Evolutionary conservation across 2,113 vertebrate genomes (phyloP), one percentile per base, ranked within the genome.

Genomic region (Xenopus laevis): DNA sequence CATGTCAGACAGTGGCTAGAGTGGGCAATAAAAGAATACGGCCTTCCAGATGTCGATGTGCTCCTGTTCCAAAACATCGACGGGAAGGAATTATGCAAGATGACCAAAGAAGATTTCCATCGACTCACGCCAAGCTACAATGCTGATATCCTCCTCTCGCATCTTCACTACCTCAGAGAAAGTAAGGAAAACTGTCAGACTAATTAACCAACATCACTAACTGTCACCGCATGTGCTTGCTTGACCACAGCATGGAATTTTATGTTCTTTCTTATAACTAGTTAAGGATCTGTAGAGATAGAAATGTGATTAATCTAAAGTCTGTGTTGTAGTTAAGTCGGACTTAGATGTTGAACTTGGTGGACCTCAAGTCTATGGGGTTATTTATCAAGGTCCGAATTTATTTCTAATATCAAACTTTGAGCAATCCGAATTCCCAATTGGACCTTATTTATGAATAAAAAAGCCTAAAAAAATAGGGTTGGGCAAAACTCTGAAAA

Each of bases 141-240:
- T 0, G 93, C 93, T 2, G 94, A 95, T 80, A 93, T 96, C 81
- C 91, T 96, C n/a, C 89, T 94, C 71, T 95, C 94, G 4, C 94
- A 96, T 71, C 90, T 96, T 81, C 93, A 96, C 91, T 96, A 96
- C 94, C 93, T 96, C 91, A 94, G 94, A 92, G 94, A 95, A 89
- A 94, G 94, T 96, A 92, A 93, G 92, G 40, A 40, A 40, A 40
- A 6, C 33, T 40, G 33, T 7, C 8, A 40, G 6, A 50, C 5
- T 47, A 11, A 47, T 47, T 50, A 50, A 50, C 2, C 11, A 50
- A 13, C 5, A 0, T 10, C 8, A 50, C 47, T 13, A 6, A 40
- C 33, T 40, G 33, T 40, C 8, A 40, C 33, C 8, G 33, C 33
- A 40, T 40, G 33, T 40, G 5, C 33, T 40, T 40, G 33, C 8